Evolutionary conservation across 2,113 vertebrate genomes (phyloP).

Genomic region (Serilophus lunatus): DNA sequence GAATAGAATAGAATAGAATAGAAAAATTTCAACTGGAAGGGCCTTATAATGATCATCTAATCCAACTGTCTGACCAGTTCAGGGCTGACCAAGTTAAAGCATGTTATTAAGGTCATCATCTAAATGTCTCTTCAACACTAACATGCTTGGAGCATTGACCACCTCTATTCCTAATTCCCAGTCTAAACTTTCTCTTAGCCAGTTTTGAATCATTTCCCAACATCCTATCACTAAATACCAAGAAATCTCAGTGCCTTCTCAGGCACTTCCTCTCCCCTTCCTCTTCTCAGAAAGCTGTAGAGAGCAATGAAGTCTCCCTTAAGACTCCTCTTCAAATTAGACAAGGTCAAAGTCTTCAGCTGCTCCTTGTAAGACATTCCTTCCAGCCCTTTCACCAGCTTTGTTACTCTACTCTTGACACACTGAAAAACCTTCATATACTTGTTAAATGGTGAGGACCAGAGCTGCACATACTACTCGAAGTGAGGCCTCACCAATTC

Average conservation of each 20-base stretch:
- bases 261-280: background rate
- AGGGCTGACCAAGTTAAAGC: too few relatives aligned
- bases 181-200: background rate
- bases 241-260: too few relatives aligned
- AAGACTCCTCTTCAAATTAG: background rate
- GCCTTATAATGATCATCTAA: too few relatives aligned
- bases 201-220: background rate
- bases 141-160: fast-evolving
- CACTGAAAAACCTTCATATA: background rate
- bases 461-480: background rate
- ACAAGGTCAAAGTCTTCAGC: background rate
- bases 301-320: background rate
- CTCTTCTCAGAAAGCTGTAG: background rate
- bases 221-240: background rate
- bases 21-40: too few relatives aligned
- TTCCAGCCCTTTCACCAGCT: background rate
- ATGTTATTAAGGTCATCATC: too few relatives aligned
- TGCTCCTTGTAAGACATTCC: background rate
- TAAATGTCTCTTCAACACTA: background rate
- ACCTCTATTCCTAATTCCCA: background rate
- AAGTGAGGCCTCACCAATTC: background rate
- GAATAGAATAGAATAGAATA: too few relatives aligned
- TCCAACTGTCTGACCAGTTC: too few relatives aligned
- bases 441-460: background rate
- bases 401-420: background rate